phyloP scores from a whole-genome alignment of 2,888 invertebrate genomes.

The Ferrisia virgata region DNA sequence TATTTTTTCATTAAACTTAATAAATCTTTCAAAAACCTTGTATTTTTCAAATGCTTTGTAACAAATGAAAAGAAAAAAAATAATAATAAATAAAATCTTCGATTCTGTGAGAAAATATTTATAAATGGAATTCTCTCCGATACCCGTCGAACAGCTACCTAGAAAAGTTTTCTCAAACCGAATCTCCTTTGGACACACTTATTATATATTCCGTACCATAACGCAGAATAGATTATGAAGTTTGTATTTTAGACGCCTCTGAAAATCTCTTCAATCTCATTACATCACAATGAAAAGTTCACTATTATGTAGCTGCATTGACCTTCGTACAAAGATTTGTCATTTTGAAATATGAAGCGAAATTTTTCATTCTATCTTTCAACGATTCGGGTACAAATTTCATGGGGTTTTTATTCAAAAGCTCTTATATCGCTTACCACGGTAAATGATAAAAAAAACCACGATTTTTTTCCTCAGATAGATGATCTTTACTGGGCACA shows the following conservation, averaged over 20 bases:
- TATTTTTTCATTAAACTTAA: background rate
- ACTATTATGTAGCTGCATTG: background rate
- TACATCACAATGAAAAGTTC: background rate
- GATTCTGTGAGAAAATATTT: background rate
- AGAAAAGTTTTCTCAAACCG: background rate
- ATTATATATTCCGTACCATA: slow-evolving; percentile 13
- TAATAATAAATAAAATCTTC: no score
- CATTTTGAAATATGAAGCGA: slow-evolving; percentile 29
- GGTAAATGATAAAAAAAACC: background rate
- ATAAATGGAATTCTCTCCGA: background rate
- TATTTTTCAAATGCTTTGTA: no score
- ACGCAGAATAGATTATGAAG: background rate
- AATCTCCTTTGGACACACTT: background rate
- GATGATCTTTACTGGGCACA: background rate
- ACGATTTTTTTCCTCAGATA: background rate
- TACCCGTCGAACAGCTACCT: background rate
- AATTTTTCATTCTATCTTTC: background rate
- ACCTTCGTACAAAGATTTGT: slow-evolving; percentile 4
- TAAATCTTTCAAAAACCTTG: background rate
- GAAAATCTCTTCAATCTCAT: background rate
- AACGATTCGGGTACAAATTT: background rate
- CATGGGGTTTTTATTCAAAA: background rate
- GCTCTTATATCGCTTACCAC: background rate
- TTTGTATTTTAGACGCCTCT: background rate
- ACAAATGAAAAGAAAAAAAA: background rate